phyloP scores from a whole-genome alignment of 1,140 invertebrate genomes.

The Nomia melanderi region DNA sequence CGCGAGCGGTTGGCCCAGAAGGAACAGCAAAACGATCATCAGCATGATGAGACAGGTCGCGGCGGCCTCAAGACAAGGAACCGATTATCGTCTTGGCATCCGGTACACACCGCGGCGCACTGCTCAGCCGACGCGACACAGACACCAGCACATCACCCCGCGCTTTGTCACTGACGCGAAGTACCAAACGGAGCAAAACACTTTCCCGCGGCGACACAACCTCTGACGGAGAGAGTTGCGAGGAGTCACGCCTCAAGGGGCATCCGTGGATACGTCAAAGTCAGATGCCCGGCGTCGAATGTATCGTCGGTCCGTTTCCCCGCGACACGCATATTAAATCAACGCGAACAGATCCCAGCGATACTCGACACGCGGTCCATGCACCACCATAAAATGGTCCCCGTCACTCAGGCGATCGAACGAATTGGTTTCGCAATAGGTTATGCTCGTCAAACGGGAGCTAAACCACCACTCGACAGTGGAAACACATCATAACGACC shows the following conservation, averaged over 20 bases:
- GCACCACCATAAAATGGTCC: too few species aligned
- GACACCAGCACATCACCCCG: conserved; percentile 39
- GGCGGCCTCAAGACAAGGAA: conserved; percentile 18
- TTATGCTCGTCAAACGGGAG: too few species aligned
- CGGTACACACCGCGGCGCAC: conserved; percentile 12
- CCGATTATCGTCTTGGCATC: conserved; percentile 38
- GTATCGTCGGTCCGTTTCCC: conserved; percentile 19
- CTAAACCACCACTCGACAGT: not conserved
- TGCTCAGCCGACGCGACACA: conserved; percentile 29
- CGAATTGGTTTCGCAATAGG: too few species aligned
- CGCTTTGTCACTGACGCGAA: conserved; percentile 14
- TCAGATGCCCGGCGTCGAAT: conserved; percentile 29
- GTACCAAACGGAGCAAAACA: not conserved
- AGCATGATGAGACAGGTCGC: conserved; percentile 55
- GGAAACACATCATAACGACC: not conserved
- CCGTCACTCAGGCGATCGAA: too few species aligned
- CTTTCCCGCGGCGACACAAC: not conserved
- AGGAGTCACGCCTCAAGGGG: conserved; percentile 9
- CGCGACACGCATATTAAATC: conserved; percentile 36
- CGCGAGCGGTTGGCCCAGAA: conserved; percentile 52
- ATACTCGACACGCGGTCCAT: not conserved
- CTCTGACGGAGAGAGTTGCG: not conserved
- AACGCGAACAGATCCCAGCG: not conserved
- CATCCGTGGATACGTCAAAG: conserved; percentile 33
- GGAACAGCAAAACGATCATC: conserved; percentile 49